phyloP scores from a whole-genome alignment of 2,113 vertebrate genomes.

The Lagenorhynchus albirostris region DNA sequence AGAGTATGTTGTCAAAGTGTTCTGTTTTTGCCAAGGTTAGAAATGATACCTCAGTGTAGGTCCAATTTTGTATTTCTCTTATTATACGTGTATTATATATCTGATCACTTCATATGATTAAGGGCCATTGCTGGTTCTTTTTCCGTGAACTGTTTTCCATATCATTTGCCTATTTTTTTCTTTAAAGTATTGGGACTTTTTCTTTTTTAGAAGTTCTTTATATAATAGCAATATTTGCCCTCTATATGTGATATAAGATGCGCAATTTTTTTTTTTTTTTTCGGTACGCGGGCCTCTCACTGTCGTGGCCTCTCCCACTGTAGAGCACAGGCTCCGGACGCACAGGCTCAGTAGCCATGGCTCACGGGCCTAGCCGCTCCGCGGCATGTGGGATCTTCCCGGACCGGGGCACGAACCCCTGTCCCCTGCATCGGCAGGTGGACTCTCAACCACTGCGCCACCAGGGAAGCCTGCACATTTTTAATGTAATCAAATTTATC shows the following conservation, averaged over 20 bases:
- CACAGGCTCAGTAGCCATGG: too few relatives aligned
- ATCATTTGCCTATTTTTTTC: neutral
- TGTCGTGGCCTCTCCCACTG: too few relatives aligned
- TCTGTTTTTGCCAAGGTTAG: neutral
- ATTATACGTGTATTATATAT: neutral
- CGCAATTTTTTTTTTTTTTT: too few relatives aligned
- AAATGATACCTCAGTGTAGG: neutral
- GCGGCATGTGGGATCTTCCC: too few relatives aligned
- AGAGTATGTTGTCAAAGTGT: neutral
- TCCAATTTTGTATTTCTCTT: neutral
- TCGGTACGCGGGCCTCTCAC: too few relatives aligned
- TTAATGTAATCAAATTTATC: neutral
- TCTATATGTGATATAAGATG: neutral
- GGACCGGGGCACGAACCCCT: too few relatives aligned
- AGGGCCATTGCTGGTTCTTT: neutral
- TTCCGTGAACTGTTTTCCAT: neutral
- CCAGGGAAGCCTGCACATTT: too few relatives aligned
- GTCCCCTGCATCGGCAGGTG: too few relatives aligned
- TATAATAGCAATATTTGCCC: neutral
- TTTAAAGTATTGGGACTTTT: neutral
- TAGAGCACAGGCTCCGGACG: too few relatives aligned
- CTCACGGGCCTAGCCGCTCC: too few relatives aligned
- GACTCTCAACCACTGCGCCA: too few relatives aligned
- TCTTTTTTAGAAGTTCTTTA: neutral
- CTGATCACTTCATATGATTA: neutral